Conservation (phyloP, 2,797 vertebrate genomes). For the Rhynchonycteris naso region DNA sequence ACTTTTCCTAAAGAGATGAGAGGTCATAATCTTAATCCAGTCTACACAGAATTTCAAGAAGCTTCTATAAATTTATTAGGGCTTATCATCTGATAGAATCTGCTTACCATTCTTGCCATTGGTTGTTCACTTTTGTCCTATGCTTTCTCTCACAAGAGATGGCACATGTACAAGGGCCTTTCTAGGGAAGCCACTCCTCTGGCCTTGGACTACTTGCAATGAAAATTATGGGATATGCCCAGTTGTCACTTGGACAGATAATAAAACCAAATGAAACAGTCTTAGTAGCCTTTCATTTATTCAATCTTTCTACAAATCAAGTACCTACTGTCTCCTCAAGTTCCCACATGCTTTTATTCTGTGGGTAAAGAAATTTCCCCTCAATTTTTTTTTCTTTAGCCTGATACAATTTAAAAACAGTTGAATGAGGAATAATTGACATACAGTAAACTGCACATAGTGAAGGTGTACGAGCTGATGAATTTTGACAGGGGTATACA, state of each 20-base stretch:
- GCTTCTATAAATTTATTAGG: background rate
- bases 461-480: background rate
- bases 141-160: background rate
- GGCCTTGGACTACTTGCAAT: background rate
- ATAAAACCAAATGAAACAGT: background rate
- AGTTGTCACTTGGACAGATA: background rate
- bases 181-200: background rate
- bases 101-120: background rate
- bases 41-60: background rate
- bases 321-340: background rate
- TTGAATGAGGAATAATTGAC: background rate
- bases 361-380: background rate
- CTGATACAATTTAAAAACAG: background rate
- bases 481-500: background rate
- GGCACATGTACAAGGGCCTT: background rate
- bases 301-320: background rate
- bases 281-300: background rate
- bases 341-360: background rate
- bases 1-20: background rate
- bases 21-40: background rate
- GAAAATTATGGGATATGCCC: background rate
- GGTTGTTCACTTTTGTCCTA: background rate
- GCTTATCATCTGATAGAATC: background rate
- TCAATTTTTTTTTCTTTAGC: background rate
- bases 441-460: background rate